Conservation (phyloP, 2,113 vertebrate genomes). For the Panurus biarmicus region DNA sequence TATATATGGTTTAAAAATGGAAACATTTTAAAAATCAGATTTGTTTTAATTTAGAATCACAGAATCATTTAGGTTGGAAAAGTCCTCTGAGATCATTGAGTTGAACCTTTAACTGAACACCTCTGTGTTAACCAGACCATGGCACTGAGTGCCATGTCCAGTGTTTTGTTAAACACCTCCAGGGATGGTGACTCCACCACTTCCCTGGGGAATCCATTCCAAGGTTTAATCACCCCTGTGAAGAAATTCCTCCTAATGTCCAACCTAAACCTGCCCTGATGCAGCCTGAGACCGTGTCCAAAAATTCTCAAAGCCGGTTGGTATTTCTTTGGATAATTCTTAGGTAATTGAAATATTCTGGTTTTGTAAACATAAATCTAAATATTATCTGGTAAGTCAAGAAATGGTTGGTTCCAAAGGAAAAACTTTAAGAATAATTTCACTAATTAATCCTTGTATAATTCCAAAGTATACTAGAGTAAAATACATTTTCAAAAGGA, state of each 20-base stretch:
- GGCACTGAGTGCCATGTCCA: background rate
- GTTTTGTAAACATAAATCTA: background rate
- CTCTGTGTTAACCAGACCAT: background rate
- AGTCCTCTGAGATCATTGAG: background rate
- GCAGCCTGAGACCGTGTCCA: no score
- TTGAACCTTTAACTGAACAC: background rate
- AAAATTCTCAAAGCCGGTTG: background rate
- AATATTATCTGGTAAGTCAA: background rate
- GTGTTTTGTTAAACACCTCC: background rate
- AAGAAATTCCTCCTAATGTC: background rate
- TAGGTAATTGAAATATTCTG: background rate
- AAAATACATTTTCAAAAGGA: background rate
- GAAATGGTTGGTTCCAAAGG: background rate
- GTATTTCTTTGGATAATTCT: background rate
- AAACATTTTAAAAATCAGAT: background rate
- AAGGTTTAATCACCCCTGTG: background rate
- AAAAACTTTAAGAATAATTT: background rate
- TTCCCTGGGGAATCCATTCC: background rate
- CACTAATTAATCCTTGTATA: background rate
- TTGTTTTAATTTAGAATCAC: background rate
- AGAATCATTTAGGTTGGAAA: background rate
- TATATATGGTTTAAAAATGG: background rate
- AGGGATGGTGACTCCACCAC: no score
- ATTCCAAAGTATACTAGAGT: background rate
- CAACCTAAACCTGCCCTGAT: background rate